Conservation (phyloP, 2,797 vertebrate species). For the Propithecus perrieri region DNA sequence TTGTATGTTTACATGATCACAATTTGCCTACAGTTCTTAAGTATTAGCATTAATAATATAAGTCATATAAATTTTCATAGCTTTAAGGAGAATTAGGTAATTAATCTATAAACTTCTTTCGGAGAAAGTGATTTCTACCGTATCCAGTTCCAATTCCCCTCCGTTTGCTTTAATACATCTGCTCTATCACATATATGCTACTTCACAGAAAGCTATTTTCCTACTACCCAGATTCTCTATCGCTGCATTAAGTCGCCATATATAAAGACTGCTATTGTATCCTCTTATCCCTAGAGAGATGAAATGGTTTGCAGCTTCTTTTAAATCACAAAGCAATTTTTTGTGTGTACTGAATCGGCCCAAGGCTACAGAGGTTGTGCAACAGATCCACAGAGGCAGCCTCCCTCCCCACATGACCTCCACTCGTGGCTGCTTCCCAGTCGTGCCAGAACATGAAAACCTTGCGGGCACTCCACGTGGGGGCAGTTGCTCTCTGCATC, state of each 20-base stretch:
- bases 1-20: not conserved
- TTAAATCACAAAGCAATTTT: conserved; percentile 74
- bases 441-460: conserved; percentile 43
- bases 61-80: not conserved
- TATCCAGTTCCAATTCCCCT: not conserved
- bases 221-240: not conserved
- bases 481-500: not conserved
- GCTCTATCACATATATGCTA: not conserved
- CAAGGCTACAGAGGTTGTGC: not conserved
- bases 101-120: not conserved
- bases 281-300: conserved; percentile 50
- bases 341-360: conserved; percentile 43
- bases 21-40: conserved; percentile 3
- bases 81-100: conserved; percentile 41
- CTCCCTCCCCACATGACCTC: conserved; percentile 54
- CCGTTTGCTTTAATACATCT: not conserved
- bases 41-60: not conserved
- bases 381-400: not conserved
- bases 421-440: conserved; percentile 39
- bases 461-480: not conserved
- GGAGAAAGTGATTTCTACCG: conserved; percentile 34
- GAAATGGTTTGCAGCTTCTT: conserved; percentile 64
- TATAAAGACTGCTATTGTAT: conserved; percentile 49
- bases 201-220: conserved; percentile 9
- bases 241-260: not conserved